phyloP scores from a whole-genome alignment of 2,113 vertebrate species.

The Ariopsis seemanni region DNA sequence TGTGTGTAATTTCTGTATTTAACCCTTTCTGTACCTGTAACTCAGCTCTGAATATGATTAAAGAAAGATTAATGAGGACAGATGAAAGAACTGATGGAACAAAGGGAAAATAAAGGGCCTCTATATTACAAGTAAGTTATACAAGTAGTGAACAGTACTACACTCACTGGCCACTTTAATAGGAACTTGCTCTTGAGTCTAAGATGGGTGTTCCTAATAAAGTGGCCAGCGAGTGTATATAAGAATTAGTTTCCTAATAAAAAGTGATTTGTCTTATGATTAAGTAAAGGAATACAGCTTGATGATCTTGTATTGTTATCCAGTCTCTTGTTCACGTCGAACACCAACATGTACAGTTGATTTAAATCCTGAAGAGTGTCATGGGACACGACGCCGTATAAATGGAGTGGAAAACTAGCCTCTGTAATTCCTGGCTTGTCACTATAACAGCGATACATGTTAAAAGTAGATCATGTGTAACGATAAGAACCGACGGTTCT shows the following conservation, averaged over 20 bases:
- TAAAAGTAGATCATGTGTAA: conserved; percentile 16
- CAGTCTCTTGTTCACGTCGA: neutral
- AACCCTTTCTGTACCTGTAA: neutral
- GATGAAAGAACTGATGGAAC: neutral
- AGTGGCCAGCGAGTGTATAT: no score
- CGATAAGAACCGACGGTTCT: conserved; percentile 8
- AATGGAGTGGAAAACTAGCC: conserved; percentile 39
- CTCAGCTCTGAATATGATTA: neutral
- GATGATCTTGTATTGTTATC: neutral
- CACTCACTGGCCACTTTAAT: no score
- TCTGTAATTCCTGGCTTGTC: neutral
- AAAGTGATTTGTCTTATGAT: neutral
- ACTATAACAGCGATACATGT: conserved; percentile 18
- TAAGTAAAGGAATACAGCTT: neutral
- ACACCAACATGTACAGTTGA: neutral
- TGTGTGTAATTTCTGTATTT: neutral
- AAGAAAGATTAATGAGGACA: neutral
- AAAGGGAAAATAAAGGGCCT: neutral
- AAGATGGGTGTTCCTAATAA: no score
- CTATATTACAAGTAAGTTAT: neutral
- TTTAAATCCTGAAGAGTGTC: neutral
- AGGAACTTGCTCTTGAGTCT: no score
- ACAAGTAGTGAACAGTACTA: no score
- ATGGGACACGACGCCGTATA: neutral
- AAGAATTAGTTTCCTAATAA: neutral